Evolutionary conservation across 1,140 invertebrate species (phyloP), one percentile per base, ranked within the genome.

Genomic region (Dinoponera quadriceps): DNA sequence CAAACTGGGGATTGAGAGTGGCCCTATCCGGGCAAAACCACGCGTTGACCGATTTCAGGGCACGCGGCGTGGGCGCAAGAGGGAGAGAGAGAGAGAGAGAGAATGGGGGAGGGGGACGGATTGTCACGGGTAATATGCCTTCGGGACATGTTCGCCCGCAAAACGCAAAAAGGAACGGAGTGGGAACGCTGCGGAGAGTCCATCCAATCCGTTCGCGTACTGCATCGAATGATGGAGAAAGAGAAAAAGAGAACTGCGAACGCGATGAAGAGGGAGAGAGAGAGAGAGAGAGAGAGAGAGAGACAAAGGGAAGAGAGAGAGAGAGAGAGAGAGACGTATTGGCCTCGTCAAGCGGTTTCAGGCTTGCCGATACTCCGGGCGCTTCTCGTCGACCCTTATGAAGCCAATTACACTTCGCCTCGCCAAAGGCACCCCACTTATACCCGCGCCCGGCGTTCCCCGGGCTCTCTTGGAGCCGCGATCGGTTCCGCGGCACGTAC

Each of bases 301-400:
- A 29, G 16, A 55, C 65, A n/a, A 71, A 65, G 25, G 48, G 65
- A 62, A n/a, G 25, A 49, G 51, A n/a, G 38, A 60, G 27, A 48
- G 48, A 60, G 44, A 3, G 49, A 49, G 74, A 82, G 82, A 73
- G 77, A 86, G 81, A 81, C 62, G 82, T 88, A 89, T 90, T 91
- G 89, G 91, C 87, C 87, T 91, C 91, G 91, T 89, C 90, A 90
- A 89, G 88, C 84, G 86, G 89, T 90, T 88, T 90, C 90, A 85
- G 75, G 86, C 87, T 90, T 85, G 85, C 89, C 88, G 83, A 91
- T 90, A 89, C 83, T 90, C 85, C 84, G 84, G 88, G 83, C 85
- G 85, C 88, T 92, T 90, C 85, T 92, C 86, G 77, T 88, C 88
- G 84, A 88, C 90, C 89, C 91, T 92, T 92, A 92, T 90, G 91